phyloP scores from a whole-genome alignment of 2,113 vertebrate genomes.

The Conger conger region DNA sequence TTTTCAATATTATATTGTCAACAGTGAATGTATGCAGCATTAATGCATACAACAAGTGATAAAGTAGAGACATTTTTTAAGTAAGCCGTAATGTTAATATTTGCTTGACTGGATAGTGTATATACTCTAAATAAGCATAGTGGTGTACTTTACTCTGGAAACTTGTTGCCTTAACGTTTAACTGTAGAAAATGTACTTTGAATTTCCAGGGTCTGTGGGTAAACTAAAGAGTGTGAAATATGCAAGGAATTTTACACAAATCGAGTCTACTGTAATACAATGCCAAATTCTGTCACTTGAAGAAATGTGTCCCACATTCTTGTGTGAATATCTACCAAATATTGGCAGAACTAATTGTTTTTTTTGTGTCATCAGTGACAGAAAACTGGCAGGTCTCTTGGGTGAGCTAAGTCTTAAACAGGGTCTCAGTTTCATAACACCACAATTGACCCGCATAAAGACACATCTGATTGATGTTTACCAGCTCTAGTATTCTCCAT shows the following conservation, averaged over 20 bases:
- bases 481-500: constrained; percentile 42
- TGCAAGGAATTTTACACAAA: constrained; percentile 35
- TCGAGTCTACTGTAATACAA: constrained; percentile 43
- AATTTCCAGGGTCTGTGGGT: neutral
- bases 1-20: neutral
- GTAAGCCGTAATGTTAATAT: neutral
- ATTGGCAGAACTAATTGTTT: constrained; percentile 42
- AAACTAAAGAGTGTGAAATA: neutral
- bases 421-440: constrained; percentile 14
- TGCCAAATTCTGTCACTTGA: constrained; percentile 34
- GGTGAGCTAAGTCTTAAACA: constrained; percentile 35
- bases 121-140: neutral
- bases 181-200: neutral
- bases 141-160: neutral
- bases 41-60: no score
- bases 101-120: neutral
- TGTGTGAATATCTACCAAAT: constrained; percentile 16
- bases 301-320: constrained; percentile 34
- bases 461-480: neutral
- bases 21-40: neutral
- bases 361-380: constrained; percentile 38
- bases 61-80: neutral
- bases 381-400: constrained; percentile 32
- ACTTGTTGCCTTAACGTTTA: neutral
- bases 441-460: constrained; percentile 39